These are phyloP conservation scores for Gasterosteus aculeatus DNA, from an alignment of 2,113 vertebrate species.

Conservation along the genomic window DNA sequence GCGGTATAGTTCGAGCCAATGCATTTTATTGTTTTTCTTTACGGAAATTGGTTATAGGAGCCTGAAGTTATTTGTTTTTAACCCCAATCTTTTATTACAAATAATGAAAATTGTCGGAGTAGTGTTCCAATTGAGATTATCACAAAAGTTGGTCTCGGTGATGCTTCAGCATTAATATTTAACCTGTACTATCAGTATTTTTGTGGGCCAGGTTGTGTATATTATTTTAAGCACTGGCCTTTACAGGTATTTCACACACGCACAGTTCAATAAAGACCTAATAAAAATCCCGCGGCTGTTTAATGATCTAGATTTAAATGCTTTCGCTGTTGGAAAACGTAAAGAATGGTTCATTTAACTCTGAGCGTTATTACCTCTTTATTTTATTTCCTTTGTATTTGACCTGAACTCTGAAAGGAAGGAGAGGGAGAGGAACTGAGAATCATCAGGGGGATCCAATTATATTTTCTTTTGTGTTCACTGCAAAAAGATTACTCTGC, in stretches of 20 bases:
- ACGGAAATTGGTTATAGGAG: neutral
- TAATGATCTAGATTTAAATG: constrained; percentile 32
- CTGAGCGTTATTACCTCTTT: constrained; percentile 56
- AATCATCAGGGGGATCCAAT: constrained; percentile 57
- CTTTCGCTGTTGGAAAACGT: constrained; percentile 31
- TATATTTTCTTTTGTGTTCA: constrained; percentile 52
- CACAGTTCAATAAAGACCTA: constrained; percentile 34
- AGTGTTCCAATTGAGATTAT: neutral
- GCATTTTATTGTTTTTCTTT: neutral
- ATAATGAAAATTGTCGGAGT: neutral
- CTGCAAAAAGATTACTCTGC: constrained; percentile 52
- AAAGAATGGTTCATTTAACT: constrained; percentile 54
- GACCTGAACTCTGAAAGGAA: constrained; percentile 62
- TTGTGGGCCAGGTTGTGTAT: neutral
- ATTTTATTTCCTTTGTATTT: constrained; percentile 70
- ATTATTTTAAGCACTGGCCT: constrained; percentile 2
- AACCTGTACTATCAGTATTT: neutral
- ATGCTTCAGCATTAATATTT: neutral
- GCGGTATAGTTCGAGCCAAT: neutral
- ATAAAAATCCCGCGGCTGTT: constrained; percentile 34
- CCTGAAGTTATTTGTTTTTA: neutral
- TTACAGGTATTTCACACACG: constrained; percentile 42
- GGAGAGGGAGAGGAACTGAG: constrained; percentile 37
- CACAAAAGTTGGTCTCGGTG: neutral
- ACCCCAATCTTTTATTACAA: constrained; percentile 4